These are phyloP conservation scores for Ceyx cyanopectus DNA, from an alignment of 2,113 vertebrate species.

Conservation along the genomic window DNA sequence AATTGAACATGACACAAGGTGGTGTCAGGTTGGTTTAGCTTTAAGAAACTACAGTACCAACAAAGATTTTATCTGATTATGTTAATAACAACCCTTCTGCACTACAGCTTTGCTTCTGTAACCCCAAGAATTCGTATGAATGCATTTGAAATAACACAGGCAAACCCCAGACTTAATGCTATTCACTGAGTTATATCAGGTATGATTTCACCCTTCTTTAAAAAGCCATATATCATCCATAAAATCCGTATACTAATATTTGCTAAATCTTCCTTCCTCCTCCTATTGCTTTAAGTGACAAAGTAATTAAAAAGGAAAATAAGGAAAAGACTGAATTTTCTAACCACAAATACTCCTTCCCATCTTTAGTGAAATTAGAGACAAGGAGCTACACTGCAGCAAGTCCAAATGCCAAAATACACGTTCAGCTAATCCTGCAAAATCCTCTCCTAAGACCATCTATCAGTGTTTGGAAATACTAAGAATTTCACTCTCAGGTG, in stretches of 20 bases:
- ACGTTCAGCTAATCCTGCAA: not conserved
- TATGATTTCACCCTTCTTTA: not conserved
- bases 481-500: not conserved
- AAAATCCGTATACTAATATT: not conserved
- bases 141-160: not conserved
- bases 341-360: not conserved
- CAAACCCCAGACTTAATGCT: not conserved
- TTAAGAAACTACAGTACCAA: not conserved
- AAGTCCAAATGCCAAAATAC: not conserved
- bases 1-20: not conserved
- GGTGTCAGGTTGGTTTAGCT: conserved; percentile 4
- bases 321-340: not conserved
- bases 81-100: not conserved
- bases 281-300: rapidly evolving
- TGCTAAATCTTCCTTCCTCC: not conserved
- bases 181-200: not conserved
- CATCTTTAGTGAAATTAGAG: not conserved
- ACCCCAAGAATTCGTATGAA: not conserved
- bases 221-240: not conserved
- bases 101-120: not conserved
- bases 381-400: not conserved
- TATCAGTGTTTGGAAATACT: not conserved
- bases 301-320: not conserved
- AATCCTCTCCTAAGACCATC: not conserved
- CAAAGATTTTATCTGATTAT: not conserved